Percentiles rank a stretch among this genome's conserved stretches.
Evolutionary conservation across 2,888 invertebrate genomes (phyloP).

Genomic region (Synergus japonicus): DNA sequence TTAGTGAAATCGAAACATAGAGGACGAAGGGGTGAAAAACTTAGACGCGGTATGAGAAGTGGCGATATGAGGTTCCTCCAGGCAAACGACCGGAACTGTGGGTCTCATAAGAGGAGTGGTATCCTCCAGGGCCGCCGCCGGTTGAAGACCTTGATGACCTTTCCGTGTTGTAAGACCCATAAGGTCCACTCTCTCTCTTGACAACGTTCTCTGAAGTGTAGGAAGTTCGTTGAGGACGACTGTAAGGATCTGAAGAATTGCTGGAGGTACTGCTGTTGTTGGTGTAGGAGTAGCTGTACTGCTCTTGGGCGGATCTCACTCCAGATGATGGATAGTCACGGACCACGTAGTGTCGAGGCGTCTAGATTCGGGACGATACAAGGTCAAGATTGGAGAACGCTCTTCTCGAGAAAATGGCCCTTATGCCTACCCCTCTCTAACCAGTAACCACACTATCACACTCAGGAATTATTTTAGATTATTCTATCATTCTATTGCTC

Average conservation of each 20-base stretch:
- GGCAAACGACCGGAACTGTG: slow-evolving; percentile 89
- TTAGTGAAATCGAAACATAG: slow-evolving; percentile 45
- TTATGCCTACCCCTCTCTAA: background rate
- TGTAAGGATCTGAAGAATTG: slow-evolving; percentile 79
- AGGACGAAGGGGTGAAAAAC: slow-evolving; percentile 50
- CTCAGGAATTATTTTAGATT: slow-evolving; percentile 29
- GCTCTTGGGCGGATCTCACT: slow-evolving; percentile 83
- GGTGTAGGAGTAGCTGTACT: slow-evolving; percentile 91
- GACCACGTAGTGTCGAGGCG: slow-evolving; percentile 92
- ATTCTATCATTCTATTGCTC: slow-evolving; percentile 22
- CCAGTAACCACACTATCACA: slow-evolving; percentile 26
- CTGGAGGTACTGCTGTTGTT: slow-evolving; percentile 80
- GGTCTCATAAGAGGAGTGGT: slow-evolving; percentile 88
- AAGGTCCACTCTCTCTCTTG: slow-evolving; percentile 84
- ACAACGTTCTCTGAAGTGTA: slow-evolving; percentile 86
- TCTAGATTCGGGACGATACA: slow-evolving; percentile 80
- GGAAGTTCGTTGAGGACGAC: slow-evolving; percentile 82
- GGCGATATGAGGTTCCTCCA: slow-evolving; percentile 89
- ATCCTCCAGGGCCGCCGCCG: slow-evolving; percentile 87
- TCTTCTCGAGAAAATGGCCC: slow-evolving; percentile 42
- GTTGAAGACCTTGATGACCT: slow-evolving; percentile 82
- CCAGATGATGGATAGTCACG: slow-evolving; percentile 84
- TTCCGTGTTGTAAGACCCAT: slow-evolving; percentile 87
- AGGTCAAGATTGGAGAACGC: slow-evolving; percentile 65
- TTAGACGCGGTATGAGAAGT: slow-evolving; percentile 93